These are phyloP conservation scores for Icerya purchasi DNA, from an alignment of 2,888 invertebrate genomes.

Conservation along the genomic window DNA sequence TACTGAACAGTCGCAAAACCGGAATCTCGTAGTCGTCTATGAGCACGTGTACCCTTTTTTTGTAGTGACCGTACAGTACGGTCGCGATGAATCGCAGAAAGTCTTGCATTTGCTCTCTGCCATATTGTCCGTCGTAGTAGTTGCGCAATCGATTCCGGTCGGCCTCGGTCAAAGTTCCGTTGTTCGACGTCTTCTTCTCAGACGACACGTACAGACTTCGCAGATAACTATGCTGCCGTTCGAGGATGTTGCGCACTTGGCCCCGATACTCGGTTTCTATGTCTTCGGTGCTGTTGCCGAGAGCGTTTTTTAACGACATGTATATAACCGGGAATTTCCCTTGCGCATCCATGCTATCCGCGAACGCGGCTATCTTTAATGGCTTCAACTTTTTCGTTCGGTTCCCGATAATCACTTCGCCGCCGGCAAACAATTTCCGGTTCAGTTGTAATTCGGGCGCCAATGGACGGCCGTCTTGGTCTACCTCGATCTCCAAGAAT, in stretches of 20 bases:
- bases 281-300: not conserved
- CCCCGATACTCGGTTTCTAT: not conserved
- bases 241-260: not conserved
- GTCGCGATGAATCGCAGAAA: not conserved
- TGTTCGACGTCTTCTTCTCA: not conserved
- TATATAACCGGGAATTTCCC: not conserved
- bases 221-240: not conserved
- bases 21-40: not conserved
- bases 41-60: not conserved
- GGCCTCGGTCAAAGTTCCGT: not conserved
- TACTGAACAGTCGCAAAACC: not conserved
- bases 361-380: not conserved
- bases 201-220: too few species aligned
- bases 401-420: not conserved
- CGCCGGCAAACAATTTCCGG: not conserved
- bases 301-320: not conserved
- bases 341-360: not conserved
- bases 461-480: not conserved
- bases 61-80: not conserved
- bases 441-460: not conserved
- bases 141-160: not conserved
- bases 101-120: not conserved
- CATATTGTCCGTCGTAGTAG: not conserved
- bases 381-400: not conserved
- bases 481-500: constrained; percentile 4